Conservation (phyloP, 2,888 invertebrate genomes). For the Parasteatoda lunata region DNA sequence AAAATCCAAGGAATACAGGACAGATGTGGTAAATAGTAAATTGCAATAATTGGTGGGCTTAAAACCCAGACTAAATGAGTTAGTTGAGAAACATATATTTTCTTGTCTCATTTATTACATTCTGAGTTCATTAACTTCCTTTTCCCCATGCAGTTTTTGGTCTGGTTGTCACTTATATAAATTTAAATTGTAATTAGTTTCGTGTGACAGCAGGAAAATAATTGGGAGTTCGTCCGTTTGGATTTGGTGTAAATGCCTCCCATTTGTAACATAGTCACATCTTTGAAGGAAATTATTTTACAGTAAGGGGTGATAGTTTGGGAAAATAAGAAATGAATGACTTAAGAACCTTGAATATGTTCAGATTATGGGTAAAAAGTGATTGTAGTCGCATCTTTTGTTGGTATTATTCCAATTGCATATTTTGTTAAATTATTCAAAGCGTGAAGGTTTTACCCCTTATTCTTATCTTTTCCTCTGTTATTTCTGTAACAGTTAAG, state of each 20-base stretch:
- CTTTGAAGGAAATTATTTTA: constrained; percentile 29
- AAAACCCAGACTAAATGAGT: constrained; percentile 44
- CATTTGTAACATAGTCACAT: constrained; percentile 37
- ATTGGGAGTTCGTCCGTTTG: constrained; percentile 27
- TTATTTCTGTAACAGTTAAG: no score
- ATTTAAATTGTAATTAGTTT: constrained; percentile 53
- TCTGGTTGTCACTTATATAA: constrained; percentile 30
- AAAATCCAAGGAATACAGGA: not conserved
- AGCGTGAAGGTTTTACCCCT: no score
- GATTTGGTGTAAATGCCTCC: constrained; percentile 9
- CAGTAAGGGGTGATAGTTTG: not conserved
- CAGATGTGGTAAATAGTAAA: constrained; percentile 20
- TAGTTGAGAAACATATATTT: constrained; percentile 25
- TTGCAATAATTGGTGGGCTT: constrained; percentile 6
- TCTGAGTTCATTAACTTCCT: constrained; percentile 50
- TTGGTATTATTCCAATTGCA: no score
- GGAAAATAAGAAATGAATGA: constrained; percentile 1
- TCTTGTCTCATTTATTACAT: constrained; percentile 34
- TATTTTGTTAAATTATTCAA: no score
- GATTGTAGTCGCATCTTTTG: no score
- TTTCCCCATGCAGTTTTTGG: constrained; percentile 36
- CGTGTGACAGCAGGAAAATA: constrained; percentile 36
- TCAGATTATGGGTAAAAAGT: no score
- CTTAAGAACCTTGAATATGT: not conserved
- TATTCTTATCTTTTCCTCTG: no score